These are phyloP conservation scores for Dipodomys stephensi DNA, from an alignment of 2,113 vertebrate species.

Conservation along the genomic window DNA sequence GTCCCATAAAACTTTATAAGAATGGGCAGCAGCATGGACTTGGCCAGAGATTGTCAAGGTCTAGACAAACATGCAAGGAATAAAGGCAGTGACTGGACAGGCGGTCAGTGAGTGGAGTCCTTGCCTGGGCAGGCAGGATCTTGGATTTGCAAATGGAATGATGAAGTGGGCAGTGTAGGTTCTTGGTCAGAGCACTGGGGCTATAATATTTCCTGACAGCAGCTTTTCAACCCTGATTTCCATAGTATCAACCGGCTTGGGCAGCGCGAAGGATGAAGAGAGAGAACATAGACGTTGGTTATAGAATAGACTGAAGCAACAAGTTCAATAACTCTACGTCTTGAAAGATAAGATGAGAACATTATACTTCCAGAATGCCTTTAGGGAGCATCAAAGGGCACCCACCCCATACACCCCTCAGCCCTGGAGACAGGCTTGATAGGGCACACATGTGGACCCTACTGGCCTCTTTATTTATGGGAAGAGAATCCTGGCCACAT, in stretches of 20 bases:
- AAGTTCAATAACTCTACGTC: neutral
- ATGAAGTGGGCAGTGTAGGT: neutral
- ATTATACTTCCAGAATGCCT: accelerated
- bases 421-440: accelerated
- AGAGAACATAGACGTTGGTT: accelerated
- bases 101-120: neutral
- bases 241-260: accelerated
- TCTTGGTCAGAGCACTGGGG: neutral
- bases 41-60: neutral
- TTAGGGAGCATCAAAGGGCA: neutral
- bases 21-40: neutral
- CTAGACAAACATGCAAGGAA: neutral
- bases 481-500: no score
- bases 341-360: neutral
- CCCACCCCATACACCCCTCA: accelerated
- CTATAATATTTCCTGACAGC: no score
- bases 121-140: accelerated
- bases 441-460: no score
- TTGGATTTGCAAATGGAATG: neutral
- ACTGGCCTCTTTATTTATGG: no score
- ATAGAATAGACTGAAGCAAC: accelerated
- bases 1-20: neutral
- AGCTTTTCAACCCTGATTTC: neutral
- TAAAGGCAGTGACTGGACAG: neutral
- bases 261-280: neutral